phyloP scores from a whole-genome alignment of 2,888 invertebrate species.

The Drosophila neotestacea region DNA sequence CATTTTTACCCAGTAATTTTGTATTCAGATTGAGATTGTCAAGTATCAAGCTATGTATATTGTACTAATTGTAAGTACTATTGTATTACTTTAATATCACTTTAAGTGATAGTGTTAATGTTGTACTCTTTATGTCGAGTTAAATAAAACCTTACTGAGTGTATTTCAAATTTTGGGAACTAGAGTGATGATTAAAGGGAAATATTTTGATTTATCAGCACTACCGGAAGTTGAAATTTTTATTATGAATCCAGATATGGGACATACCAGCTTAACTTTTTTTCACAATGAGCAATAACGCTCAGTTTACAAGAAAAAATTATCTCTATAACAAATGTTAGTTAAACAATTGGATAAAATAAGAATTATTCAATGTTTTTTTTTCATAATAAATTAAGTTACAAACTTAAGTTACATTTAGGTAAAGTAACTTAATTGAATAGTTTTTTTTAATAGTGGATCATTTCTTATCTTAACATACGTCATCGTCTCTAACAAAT shows the following conservation, averaged over 20 bases:
- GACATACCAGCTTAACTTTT: neutral
- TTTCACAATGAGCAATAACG: too few relatives aligned
- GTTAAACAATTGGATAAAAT: too few relatives aligned
- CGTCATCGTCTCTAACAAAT: neutral
- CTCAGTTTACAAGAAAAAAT: too few relatives aligned
- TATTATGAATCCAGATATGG: neutral
- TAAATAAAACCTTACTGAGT: neutral
- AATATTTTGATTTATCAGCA: conserved; percentile 5
- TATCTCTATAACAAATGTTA: too few relatives aligned
- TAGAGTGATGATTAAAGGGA: neutral
- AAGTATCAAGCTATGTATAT: too few relatives aligned
- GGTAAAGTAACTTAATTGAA: neutral
- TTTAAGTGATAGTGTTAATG: neutral
- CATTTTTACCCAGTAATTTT: too few relatives aligned
- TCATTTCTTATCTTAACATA: neutral
- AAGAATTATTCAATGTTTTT: too few relatives aligned
- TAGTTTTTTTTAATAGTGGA: neutral
- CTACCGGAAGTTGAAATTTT: neutral
- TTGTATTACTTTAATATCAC: neutral
- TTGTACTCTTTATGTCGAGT: neutral
- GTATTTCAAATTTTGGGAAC: neutral
- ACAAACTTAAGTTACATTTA: too few relatives aligned
- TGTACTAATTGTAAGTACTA: too few relatives aligned
- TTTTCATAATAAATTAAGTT: too few relatives aligned
- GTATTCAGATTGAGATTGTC: neutral